Base-by-base conservation (phyloP, 2,888 invertebrate genomes). In the Cerceris ruficornis region DNA sequence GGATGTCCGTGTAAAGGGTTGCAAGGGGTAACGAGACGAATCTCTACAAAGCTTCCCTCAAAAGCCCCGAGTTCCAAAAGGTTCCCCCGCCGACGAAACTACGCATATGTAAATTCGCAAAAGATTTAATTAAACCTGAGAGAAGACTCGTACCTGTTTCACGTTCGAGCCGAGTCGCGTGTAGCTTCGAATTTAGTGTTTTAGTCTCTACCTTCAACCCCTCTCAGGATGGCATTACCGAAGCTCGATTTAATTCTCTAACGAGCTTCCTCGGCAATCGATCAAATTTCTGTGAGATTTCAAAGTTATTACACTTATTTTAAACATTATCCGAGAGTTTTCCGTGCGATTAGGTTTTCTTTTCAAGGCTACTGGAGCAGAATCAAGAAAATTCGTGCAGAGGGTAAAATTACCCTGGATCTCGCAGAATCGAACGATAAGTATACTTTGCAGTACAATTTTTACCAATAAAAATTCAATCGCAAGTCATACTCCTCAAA, bases 61-160 rank as follows among this genome's bases (percentile, higher is more conserved):
- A 68, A 77, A 74, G 68, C 72, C 81, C 81, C 73, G 80, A 78
- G 85, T 84, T 84, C 88, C 80, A 87, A 88, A 89, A 88, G 88
- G 89, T 89, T 28, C 28, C 87, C 85, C 83, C 80, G 52, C 57
- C 78, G 82, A 83, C 82, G 85, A 79, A 81, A 72, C 82, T 67
- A 80, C 82, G 84, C 86, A 81, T 86, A 91, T 90, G 91, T 88
- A 90, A 91, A 91, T 91, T 90, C 88, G 83, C 86, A 86, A 89
- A 91, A 89, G 91, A 92, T 92, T 92, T 91, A 91, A 91, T 92
- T 92, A 91, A 91, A 90, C 89, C 83, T 79, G 83, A 76, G 83
- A 87, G 81, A 78, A 78, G 82, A 79, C 72, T 75, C 69, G 67
- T 73, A 66, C 39, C 59, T 57, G 68, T 58, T 49, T 62, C 54